phyloP scores from a whole-genome alignment of 2,113 vertebrate species.

The Dipodomys ordii region DNA sequence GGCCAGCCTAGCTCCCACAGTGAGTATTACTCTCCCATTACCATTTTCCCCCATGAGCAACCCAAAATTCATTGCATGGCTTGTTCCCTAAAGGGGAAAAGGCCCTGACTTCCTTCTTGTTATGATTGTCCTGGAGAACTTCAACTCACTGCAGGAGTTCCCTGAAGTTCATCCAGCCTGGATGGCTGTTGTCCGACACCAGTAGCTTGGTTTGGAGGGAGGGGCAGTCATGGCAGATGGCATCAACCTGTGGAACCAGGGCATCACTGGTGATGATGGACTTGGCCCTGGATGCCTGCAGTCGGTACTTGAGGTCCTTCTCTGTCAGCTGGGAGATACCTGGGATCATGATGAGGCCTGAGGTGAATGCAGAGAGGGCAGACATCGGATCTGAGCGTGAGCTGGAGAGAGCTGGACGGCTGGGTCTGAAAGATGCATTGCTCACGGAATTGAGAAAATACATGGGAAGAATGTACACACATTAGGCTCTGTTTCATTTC shows the following conservation, averaged over 20 bases:
- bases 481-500: not conserved
- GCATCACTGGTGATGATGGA: slow-evolving; percentile 87
- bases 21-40: not conserved
- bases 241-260: slow-evolving; percentile 86
- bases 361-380: not conserved
- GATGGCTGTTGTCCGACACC: slow-evolving; percentile 83
- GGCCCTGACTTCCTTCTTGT: not conserved
- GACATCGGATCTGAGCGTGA: not conserved
- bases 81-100: too few relatives aligned
- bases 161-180: slow-evolving; percentile 89
- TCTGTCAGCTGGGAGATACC: slow-evolving; percentile 89
- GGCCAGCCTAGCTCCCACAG: not conserved
- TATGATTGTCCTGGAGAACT: not conserved
- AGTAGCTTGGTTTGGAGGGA: slow-evolving; percentile 87
- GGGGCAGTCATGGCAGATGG: slow-evolving; percentile 83
- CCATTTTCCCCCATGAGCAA: not conserved
- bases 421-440: not conserved
- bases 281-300: slow-evolving; percentile 84
- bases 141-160: slow-evolving; percentile 85
- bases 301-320: slow-evolving; percentile 88
- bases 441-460: not conserved
- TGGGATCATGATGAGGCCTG: slow-evolving; percentile 86
- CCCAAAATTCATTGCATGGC: not conserved
- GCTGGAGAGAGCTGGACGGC: not conserved
- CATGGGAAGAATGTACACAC: not conserved